Base-by-base conservation (phyloP, 2,888 invertebrate species). In the Ichneumoninae sp. region DNA sequence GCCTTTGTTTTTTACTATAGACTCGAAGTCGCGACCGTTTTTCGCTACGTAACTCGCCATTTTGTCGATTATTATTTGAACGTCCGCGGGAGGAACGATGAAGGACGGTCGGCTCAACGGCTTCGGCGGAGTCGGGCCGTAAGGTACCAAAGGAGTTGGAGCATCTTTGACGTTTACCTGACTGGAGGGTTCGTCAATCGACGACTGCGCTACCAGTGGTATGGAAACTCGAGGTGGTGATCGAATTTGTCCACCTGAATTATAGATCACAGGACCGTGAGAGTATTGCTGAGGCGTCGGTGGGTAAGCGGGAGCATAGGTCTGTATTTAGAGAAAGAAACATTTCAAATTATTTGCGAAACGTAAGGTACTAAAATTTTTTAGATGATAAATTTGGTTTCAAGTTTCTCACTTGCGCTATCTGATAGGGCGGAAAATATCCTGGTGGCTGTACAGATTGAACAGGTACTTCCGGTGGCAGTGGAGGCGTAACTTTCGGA, bases 11-110 rank as follows among this genome's bases (percentile, higher is more conserved):
- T 96, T 96, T 10, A 98, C 97, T 36, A 98, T 97, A 50, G 97
- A 96, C 89, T 99, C 99, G 92, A 99, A 99, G 90, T 98, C 97
- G 78, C 96, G 96, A 0, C 99, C 99, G 94, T 99, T 99, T 89
- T 98, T 98, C 0, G 98, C 97, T 0, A 99, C 99, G 93, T 99
- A 99, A 86, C 97, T 96, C 0, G 99, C 99, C 96, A 99, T 98
- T 94, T 99, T 98, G 94, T 99, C 98, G 81, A 99, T 97, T 8
- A 99, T 97, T 26, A 97, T 95, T 91, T 97, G 96, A 0, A 97
- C 95, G 89, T 98, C 98, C 4, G 97, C 96, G 0, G 98, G 97
- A 0, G 99, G 99, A 1, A 95, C 94, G 10, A 95, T 94, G 40
- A 96, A 94, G 0, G 94, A 92, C 0, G 94, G 93, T 66, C 95